These are phyloP conservation scores for Paradoxurus hermaphroditus DNA, from an alignment of 2,113 vertebrate species.

Conservation along the genomic window DNA sequence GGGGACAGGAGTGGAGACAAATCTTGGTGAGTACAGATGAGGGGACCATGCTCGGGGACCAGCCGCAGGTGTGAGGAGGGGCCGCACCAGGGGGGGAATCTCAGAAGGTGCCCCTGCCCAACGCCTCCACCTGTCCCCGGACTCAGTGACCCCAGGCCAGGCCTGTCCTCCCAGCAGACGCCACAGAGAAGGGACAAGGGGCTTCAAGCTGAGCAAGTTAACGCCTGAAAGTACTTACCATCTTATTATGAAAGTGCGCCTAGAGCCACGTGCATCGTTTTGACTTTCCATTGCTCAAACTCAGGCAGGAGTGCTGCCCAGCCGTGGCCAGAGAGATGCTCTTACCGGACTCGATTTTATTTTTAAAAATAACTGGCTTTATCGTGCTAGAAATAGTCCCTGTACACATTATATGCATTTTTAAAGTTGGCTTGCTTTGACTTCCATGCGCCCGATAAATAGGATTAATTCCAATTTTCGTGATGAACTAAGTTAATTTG, in stretches of 20 bases:
- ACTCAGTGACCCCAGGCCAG: rapidly evolving
- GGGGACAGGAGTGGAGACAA: not conserved
- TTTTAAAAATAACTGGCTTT: conserved; percentile 46
- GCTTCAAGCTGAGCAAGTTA: rapidly evolving
- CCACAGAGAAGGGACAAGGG: not conserved
- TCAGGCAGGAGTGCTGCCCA: not conserved
- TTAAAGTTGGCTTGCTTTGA: not conserved
- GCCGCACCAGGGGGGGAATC: too few relatives aligned
- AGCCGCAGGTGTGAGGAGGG: rapidly evolving
- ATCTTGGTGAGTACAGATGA: not conserved
- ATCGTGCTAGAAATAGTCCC: conserved; percentile 47
- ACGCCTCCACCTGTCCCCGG: not conserved
- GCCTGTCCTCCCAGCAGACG: rapidly evolving
- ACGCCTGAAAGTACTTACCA: rapidly evolving
- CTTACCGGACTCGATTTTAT: not conserved
- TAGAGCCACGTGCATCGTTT: not conserved
- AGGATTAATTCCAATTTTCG: conserved; percentile 12
- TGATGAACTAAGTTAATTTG: conserved; percentile 28
- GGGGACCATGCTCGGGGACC: rapidly evolving
- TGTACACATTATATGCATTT: not conserved
- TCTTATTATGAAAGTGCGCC: not conserved
- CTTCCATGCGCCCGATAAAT: not conserved
- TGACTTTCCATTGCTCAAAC: not conserved
- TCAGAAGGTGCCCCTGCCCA: rapidly evolving
- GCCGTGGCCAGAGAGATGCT: not conserved